Percentiles rank a stretch among this genome's conserved stretches.
Conservation (phyloP, 2,113 vertebrate species). For the Gnathonemus longibarbis region DNA sequence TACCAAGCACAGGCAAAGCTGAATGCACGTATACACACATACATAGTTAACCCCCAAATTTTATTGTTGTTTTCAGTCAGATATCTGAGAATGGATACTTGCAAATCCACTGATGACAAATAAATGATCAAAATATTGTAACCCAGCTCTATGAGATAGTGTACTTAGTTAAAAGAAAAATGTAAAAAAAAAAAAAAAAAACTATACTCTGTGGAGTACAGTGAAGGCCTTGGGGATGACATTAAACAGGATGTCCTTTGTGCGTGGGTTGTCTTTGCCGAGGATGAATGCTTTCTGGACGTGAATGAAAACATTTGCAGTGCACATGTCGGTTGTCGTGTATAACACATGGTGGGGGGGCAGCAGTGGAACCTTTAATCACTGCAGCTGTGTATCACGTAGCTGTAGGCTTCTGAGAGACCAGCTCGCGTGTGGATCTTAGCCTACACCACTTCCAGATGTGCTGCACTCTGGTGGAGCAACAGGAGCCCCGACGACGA, state of each 20-base stretch:
- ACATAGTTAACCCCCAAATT: neutral
- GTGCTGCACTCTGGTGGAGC: neutral
- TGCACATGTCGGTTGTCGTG: neutral
- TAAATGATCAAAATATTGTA: neutral
- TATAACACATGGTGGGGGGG: neutral
- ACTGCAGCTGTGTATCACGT: neutral
- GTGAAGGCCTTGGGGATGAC: neutral
- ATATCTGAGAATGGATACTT: neutral
- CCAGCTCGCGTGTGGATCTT: neutral
- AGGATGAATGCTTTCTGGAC: neutral
- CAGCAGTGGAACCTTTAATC: neutral
- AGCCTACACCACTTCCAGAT: slow-evolving; percentile 7
- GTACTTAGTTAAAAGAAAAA: neutral
- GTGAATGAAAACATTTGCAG: slow-evolving; percentile 7
- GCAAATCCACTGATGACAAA: neutral
- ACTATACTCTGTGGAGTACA: neutral
- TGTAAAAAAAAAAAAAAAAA: neutral
- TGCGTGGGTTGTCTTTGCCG: neutral
- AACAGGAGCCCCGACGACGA: neutral
- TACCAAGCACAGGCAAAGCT: neutral
- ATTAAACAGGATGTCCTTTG: neutral
- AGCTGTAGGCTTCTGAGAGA: neutral
- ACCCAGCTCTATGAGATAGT: neutral
- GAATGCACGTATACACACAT: neutral
- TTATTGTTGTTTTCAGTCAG: neutral